Percentiles rank a stretch among this genome's conserved stretches.
These are phyloP conservation scores for Enteromius unitaeniatus DNA, from an alignment of 2,797 vertebrate genomes.

Conservation along the genomic window DNA sequence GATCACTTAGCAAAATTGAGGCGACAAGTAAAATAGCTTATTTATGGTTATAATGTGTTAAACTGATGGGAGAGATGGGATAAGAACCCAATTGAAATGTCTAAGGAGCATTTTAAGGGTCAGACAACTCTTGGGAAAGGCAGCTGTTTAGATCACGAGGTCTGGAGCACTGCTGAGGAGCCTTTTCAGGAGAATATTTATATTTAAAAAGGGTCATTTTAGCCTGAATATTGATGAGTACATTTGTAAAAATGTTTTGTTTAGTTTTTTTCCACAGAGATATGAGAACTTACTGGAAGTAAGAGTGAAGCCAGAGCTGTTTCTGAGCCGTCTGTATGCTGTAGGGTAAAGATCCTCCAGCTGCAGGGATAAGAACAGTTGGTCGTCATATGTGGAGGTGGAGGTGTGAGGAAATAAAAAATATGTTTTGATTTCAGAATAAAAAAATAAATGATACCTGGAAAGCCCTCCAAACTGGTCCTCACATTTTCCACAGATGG, in stretches of 20 bases:
- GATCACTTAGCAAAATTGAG: slow-evolving; percentile 28
- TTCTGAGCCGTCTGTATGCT: slow-evolving; percentile 95
- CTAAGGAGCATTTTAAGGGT: slow-evolving; percentile 20
- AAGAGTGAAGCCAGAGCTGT: slow-evolving; percentile 93
- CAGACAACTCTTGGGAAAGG: slow-evolving; percentile 23
- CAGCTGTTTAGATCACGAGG: slow-evolving; percentile 3
- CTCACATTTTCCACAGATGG: slow-evolving; percentile 95
- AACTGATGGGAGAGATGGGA: not conserved
- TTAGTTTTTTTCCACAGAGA: not conserved
- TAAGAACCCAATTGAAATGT: slow-evolving; percentile 1
- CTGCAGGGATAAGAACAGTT: slow-evolving; percentile 71
- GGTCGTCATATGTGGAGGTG: not conserved
- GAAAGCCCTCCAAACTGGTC: slow-evolving; percentile 95
- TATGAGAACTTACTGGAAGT: slow-evolving; percentile 89
- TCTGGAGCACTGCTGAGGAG: not conserved
- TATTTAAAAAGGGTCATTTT: slow-evolving; percentile 2
- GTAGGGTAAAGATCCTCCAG: slow-evolving; percentile 96
- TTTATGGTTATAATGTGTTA: slow-evolving; percentile 21
- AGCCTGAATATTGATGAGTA: slow-evolving; percentile 9
- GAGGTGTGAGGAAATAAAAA: not conserved
- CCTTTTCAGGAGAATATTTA: slow-evolving; percentile 18
- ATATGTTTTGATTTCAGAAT: not conserved
- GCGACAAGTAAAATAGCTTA: slow-evolving; percentile 19
- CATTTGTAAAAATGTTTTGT: not conserved
- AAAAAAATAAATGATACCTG: slow-evolving; percentile 78